Percentiles rank a stretch among this genome's conserved stretches.
Evolutionary conservation across 2,113 vertebrate species (phyloP).

Genomic region (Thunnus thynnus): DNA sequence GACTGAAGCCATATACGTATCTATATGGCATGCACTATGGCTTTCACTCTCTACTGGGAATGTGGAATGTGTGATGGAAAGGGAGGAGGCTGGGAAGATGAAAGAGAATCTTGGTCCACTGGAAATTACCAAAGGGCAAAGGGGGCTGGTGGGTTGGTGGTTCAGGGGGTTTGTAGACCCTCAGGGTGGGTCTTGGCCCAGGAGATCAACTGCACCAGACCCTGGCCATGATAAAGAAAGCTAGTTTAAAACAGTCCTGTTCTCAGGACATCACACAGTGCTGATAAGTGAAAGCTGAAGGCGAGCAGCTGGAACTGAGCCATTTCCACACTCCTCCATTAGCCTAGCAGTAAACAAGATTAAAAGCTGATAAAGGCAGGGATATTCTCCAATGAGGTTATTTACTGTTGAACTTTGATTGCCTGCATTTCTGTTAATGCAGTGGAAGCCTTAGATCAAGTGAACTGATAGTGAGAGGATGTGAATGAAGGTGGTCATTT

Average conservation of each 20-base stretch:
- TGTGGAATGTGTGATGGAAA: constrained; percentile 43
- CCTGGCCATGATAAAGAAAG: constrained; percentile 25
- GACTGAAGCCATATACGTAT: neutral
- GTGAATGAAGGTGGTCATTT: neutral
- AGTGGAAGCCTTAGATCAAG: neutral
- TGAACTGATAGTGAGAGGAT: neutral
- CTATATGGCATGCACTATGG: too few relatives aligned
- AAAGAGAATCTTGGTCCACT: constrained; percentile 33
- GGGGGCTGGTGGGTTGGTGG: neutral
- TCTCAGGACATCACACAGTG: constrained; percentile 10
- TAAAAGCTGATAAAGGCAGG: constrained; percentile 14
- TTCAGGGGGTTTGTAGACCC: neutral
- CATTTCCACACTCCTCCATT: neutral
- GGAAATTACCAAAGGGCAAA: constrained; percentile 11
- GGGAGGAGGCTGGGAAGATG: constrained; percentile 16
- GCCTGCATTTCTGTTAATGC: neutral
- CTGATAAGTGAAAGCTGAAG: constrained; percentile 40
- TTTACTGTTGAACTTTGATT: constrained; percentile 17
- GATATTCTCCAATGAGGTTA: constrained; percentile 21
- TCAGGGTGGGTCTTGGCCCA: constrained; percentile 16
- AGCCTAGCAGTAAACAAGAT: constrained; percentile 13
- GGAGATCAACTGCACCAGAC: constrained; percentile 6
- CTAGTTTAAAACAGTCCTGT: neutral
- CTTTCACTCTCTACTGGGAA: neutral
- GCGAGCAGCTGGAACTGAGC: constrained; percentile 1